Evolutionary conservation across 2,888 invertebrate species (phyloP).

Genomic region (Tyria jacobaeae): DNA sequence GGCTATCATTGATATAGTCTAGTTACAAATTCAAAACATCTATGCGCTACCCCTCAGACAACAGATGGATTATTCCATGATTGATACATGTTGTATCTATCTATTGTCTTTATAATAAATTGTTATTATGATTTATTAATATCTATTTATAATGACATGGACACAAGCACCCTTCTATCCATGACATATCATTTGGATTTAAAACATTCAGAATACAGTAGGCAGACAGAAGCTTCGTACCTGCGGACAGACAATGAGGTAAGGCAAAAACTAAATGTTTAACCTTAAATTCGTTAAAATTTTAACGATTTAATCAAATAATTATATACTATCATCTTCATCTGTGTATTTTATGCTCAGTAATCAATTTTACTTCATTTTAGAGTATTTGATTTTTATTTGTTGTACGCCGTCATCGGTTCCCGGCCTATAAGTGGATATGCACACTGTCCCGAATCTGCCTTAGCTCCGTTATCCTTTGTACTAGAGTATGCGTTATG

Average conservation of each 20-base stretch:
- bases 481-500: slow-evolving; percentile 84
- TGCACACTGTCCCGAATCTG: slow-evolving; percentile 56
- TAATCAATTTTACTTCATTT: neutral
- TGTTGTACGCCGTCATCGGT: neutral
- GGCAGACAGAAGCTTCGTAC: neutral
- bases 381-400: neutral
- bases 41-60: neutral
- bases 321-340: neutral
- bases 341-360: neutral
- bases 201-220: neutral
- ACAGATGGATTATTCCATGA: neutral
- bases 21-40: neutral
- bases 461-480: slow-evolving; percentile 70
- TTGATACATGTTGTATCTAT: neutral
- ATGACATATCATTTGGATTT: neutral
- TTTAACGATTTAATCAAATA: neutral
- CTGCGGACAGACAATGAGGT: neutral
- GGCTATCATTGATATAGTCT: neutral
- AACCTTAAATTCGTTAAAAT: neutral
- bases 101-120: slow-evolving; percentile 1
- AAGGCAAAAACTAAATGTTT: neutral
- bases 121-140: slow-evolving; percentile 6
- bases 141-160: neutral
- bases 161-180: neutral
- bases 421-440: neutral